Base-by-base conservation (phyloP, 2,113 vertebrate species). In the Macquaria australasica region DNA sequence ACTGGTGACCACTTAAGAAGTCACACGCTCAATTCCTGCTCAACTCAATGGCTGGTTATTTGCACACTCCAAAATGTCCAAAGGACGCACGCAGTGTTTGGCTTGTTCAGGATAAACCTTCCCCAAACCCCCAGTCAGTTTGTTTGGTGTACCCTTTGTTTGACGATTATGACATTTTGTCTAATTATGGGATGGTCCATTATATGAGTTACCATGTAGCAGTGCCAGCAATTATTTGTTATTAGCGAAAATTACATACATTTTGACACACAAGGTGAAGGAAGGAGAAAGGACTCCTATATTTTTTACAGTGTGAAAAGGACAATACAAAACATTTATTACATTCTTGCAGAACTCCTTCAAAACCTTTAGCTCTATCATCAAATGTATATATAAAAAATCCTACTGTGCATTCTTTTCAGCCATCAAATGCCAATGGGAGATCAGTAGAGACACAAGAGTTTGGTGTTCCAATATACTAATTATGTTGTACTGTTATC, bases 1-100 rank as follows among this genome's bases (percentile, higher is more conserved):
- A 79, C 82, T 73, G 43, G 45, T 58, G 77, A 82, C 73, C 60
- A 41, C 84, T 83, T 70, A 31, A 86, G 20, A 74, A 63, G 81
- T 73, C 74, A 75, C 86, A 81, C 28, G 21, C 82, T 78, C 45
- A 20, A n/a, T 70, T 51, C 50, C 45, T 21, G 9, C 50, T 70
- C 25, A 60, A 20, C 48, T 62, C 37, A 74, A 4, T 21, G 55
- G 56, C n/a, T 76, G n/a, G 18, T 56, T 43, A 37, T 75, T 77
- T 83, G 0, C 9, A 55, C 5, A 8, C 69, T 31, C 9, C 25
- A 55, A 23, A 83, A 77, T 50, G 1, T 0, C 41, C 45, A 41
- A 48, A 41, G 39, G 3, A 56, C 9, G 2, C 53, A 71, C 10
- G 0, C 56, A 16, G 28, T 55, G 20, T 69, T 68, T 41, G 9